Evolutionary conservation across 2,113 vertebrate genomes (phyloP).

Genomic region (Brachionichthys hirsutus): DNA sequence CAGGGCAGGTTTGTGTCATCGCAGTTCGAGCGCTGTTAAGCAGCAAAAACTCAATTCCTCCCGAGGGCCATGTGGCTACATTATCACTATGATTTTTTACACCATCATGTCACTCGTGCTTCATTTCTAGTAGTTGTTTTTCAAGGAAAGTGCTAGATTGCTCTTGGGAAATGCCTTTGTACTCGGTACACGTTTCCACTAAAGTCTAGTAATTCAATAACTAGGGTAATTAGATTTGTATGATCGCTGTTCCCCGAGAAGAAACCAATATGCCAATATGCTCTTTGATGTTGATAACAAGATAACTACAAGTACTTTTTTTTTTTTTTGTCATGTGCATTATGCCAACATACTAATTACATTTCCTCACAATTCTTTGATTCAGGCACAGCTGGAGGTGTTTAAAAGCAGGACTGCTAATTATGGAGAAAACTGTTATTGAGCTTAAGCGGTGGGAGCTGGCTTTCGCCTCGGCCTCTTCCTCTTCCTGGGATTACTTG

Average conservation of each 20-base stretch:
- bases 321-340: slow-evolving; percentile 66
- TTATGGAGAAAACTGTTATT: slow-evolving; percentile 59
- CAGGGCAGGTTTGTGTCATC: slow-evolving; percentile 41
- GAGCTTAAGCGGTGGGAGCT: slow-evolving; percentile 43
- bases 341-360: slow-evolving; percentile 74
- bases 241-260: slow-evolving; percentile 63
- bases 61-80: slow-evolving; percentile 13
- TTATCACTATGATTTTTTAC: slow-evolving; percentile 29
- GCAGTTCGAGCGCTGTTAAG: slow-evolving; percentile 5
- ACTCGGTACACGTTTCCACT: slow-evolving; percentile 55
- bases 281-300: slow-evolving; percentile 73
- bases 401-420: slow-evolving; percentile 58
- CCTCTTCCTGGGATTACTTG: slow-evolving; percentile 38
- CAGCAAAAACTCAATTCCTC: slow-evolving; percentile 22
- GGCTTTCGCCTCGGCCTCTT: slow-evolving; percentile 46
- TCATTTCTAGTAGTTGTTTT: slow-evolving; percentile 21
- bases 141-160: slow-evolving; percentile 11
- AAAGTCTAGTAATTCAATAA: slow-evolving; percentile 68
- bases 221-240: slow-evolving; percentile 65
- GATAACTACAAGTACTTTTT: slow-evolving; percentile 60
- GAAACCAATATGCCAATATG: slow-evolving; percentile 45
- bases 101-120: slow-evolving; percentile 18
- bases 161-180: slow-evolving; percentile 49
- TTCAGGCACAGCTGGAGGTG: slow-evolving; percentile 72
- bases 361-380: slow-evolving; percentile 71